Conservation (phyloP, 2,888 invertebrate species). For the Harmothoe impar region DNA sequence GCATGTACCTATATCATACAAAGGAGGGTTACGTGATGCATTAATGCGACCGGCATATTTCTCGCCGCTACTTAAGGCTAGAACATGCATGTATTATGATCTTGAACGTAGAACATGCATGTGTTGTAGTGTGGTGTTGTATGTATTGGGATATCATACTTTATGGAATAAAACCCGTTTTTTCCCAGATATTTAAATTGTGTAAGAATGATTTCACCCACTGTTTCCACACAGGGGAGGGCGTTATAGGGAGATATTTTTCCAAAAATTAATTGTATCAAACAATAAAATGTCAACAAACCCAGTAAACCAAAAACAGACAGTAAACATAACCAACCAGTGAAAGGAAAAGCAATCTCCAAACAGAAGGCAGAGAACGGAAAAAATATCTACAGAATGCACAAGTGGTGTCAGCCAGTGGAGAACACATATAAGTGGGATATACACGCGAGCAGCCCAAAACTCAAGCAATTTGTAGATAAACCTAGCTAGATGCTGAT, state of each 20-base stretch:
- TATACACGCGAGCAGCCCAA: conserved; percentile 34
- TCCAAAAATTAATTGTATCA: background rate
- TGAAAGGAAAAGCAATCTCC: background rate
- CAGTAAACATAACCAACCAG: background rate
- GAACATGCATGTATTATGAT: background rate
- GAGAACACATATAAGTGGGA: conserved; percentile 1
- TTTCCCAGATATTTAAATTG: no score
- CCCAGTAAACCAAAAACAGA: background rate
- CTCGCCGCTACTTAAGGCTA: background rate
- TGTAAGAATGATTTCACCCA: no score
- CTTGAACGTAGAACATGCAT: background rate
- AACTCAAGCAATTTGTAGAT: conserved; percentile 21
- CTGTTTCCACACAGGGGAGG: no score
- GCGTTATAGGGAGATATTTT: background rate
- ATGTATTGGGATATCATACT: no score
- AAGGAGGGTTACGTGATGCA: background rate
- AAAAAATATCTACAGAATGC: conserved; percentile 45
- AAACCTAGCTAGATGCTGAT: background rate
- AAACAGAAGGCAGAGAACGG: background rate
- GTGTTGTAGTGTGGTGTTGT: no score
- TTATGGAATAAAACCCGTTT: no score
- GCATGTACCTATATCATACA: no score
- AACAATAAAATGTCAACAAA: background rate
- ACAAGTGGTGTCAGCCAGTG: conserved; percentile 44
- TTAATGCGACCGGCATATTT: background rate